Percentiles rank a stretch among this genome's conserved stretches.
Evolutionary conservation across 2,797 vertebrate species (phyloP).

Genomic region (Hydrophis major): DNA sequence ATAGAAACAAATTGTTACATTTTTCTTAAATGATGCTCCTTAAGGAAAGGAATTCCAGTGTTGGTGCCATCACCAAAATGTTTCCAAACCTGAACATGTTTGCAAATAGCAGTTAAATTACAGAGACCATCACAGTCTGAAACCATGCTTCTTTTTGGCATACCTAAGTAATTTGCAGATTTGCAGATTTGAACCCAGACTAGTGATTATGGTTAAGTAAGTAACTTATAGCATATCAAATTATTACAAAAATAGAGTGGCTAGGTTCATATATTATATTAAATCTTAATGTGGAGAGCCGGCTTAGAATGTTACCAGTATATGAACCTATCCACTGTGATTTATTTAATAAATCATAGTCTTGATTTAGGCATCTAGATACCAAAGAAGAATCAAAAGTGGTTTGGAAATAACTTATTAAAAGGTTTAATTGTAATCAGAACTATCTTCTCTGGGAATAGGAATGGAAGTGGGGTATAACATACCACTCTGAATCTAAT

Average conservation of each 20-base stretch:
- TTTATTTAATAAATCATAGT: background rate
- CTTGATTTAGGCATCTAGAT: background rate
- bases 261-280: background rate
- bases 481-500: background rate
- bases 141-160: background rate
- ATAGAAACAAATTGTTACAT: background rate
- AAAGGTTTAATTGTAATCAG: background rate
- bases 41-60: background rate
- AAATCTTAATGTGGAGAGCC: background rate
- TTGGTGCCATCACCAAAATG: background rate
- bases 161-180: background rate
- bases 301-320: background rate
- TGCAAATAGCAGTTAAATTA: background rate
- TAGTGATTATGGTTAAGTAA: background rate
- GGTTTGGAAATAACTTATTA: background rate
- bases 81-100: background rate
- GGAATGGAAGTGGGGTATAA: background rate
- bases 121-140: background rate
- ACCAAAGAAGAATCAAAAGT: background rate
- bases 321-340: background rate
- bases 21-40: background rate
- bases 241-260: background rate
- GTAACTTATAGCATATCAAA: background rate
- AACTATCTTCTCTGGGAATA: background rate
- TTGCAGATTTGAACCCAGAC: background rate